Conservation (phyloP, 2,113 vertebrate species). For the Gracilinanus agilis region DNA sequence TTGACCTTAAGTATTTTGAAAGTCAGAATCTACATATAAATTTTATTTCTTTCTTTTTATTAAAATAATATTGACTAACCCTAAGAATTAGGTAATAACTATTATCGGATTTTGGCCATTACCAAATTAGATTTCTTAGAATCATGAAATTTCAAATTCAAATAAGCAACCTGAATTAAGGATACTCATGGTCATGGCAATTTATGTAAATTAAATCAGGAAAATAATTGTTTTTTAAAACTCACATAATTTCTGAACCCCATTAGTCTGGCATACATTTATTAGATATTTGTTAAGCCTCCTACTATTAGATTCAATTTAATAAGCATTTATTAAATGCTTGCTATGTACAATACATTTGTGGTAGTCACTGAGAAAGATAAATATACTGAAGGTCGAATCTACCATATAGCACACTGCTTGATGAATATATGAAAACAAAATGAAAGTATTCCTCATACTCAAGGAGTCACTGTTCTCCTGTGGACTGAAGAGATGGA, state of each 20-base stretch:
- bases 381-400: background rate
- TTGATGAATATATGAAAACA: background rate
- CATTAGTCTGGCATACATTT: background rate
- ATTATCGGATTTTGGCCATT: slow-evolving; percentile 48
- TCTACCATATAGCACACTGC: background rate
- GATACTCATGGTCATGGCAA: slow-evolving; percentile 29
- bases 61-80: slow-evolving; percentile 57
- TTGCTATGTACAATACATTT: background rate
- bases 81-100: slow-evolving; percentile 54
- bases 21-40: slow-evolving; percentile 74
- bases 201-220: slow-evolving; percentile 44
- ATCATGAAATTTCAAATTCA: slow-evolving; percentile 49
- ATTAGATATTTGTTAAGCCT: background rate
- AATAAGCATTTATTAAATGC: background rate
- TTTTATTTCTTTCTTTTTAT: slow-evolving; percentile 65
- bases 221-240: slow-evolving; percentile 27
- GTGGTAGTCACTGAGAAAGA: background rate
- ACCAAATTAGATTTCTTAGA: slow-evolving; percentile 45
- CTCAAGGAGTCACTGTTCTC: background rate
- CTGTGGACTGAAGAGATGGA: background rate
- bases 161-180: background rate
- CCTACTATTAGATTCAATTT: background rate
- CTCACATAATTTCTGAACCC: background rate
- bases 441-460: background rate
- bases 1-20: slow-evolving; percentile 82